phyloP scores from a whole-genome alignment of 2,797 vertebrate genomes.

The Trichosurus vulpecula region DNA sequence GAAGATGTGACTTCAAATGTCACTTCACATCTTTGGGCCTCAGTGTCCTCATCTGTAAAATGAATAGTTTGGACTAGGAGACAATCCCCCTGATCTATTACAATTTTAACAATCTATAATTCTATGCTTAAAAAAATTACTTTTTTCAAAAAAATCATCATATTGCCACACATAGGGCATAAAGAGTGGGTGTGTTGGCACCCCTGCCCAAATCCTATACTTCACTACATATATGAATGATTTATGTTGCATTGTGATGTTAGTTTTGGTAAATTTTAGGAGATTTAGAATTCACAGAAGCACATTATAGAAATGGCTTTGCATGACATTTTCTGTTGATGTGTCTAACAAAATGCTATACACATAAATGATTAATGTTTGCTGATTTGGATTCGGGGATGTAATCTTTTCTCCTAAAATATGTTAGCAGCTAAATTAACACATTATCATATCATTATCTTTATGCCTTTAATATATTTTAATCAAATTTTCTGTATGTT shows the following conservation, averaged over 20 bases:
- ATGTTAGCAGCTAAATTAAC: conserved; percentile 61
- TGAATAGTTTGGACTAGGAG: not conserved
- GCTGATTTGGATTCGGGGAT: not conserved
- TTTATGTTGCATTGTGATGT: not conserved
- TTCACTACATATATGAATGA: not conserved
- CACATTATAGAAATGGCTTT: no score
- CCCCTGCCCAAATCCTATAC: not conserved
- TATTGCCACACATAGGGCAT: not conserved
- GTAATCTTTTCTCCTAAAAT: not conserved
- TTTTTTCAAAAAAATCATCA: no score
- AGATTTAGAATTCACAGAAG: no score
- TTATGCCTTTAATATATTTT: conserved; percentile 66
- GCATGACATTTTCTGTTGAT: no score
- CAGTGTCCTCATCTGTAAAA: not conserved
- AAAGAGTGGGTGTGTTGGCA: not conserved
- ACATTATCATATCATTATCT: conserved; percentile 66
- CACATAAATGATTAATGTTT: not conserved
- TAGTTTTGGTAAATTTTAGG: no score
- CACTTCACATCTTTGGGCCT: not conserved
- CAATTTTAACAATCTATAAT: not conserved
- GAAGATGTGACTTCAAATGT: not conserved
- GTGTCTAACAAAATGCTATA: not conserved
- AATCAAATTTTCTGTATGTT: conserved; percentile 59
- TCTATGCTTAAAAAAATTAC: not conserved
- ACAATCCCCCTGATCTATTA: not conserved